A percentile compares a stretch with the other conserved stretches of the same genome.
Conservation (phyloP, 2,888 invertebrate species). For the Clunio marinus region DNA sequence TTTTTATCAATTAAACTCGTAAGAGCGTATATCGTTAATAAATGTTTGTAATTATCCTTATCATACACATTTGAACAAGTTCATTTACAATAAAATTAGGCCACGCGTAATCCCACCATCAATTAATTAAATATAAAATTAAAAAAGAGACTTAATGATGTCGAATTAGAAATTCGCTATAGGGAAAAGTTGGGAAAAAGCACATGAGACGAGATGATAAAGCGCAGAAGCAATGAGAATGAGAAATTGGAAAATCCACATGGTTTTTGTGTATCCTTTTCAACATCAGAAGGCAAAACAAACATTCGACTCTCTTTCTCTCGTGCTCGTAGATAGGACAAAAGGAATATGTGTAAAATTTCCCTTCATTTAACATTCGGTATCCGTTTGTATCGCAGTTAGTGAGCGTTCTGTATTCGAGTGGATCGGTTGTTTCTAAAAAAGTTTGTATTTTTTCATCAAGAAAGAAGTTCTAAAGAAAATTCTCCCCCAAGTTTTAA, state of each 20-base stretch:
- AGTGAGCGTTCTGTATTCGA: not conserved
- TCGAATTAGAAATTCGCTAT: not conserved
- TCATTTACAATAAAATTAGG: too few relatives aligned
- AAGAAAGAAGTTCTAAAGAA: not conserved
- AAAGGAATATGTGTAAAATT: not conserved
- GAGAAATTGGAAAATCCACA: conserved; percentile 9
- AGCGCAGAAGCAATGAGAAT: not conserved
- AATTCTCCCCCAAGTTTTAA: too few relatives aligned
- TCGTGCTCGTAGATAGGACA: too few relatives aligned
- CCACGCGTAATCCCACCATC: not conserved
- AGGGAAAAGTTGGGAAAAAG: too few relatives aligned
- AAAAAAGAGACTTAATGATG: conserved; percentile 1
- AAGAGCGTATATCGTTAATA: too few relatives aligned
- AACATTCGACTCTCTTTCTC: not conserved
- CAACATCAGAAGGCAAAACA: not conserved
- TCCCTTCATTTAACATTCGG: conserved; percentile 5
- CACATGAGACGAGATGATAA: not conserved
- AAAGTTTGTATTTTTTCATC: not conserved
- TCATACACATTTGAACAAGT: too few relatives aligned
- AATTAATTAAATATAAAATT: not conserved
- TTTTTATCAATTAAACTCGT: too few relatives aligned
- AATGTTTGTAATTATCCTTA: too few relatives aligned
- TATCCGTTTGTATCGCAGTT: not conserved
- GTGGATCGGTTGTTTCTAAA: conserved; percentile 8
- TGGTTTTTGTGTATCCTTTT: conserved; percentile 19